These are phyloP conservation scores for Tragelaphus eurycerus DNA, from an alignment of 2,797 vertebrate genomes.

Conservation along the genomic window DNA sequence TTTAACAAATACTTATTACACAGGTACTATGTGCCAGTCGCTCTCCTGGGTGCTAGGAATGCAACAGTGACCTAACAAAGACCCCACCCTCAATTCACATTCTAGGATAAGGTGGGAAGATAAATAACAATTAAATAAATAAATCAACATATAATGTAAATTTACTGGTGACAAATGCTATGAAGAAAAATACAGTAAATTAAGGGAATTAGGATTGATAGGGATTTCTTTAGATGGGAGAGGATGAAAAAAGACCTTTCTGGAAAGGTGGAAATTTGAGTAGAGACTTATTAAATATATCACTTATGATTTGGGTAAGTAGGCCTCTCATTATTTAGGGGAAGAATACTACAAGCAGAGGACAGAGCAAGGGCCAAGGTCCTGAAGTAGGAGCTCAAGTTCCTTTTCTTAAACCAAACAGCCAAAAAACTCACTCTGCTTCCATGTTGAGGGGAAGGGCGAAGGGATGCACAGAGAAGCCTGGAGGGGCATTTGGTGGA, in stretches of 20 bases:
- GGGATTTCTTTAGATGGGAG: neutral
- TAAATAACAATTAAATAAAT: neutral
- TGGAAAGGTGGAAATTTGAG: neutral
- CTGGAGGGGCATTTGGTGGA: neutral
- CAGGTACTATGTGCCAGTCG: neutral
- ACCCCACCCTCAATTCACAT: neutral
- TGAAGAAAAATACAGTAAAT: conserved; percentile 1
- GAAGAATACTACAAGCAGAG: neutral
- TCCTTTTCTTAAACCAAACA: neutral
- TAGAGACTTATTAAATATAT: neutral
- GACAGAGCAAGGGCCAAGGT: neutral
- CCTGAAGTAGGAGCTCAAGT: neutral
- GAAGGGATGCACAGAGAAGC: neutral
- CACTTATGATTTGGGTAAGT: neutral
- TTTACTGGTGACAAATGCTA: neutral
- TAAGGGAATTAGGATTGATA: neutral
- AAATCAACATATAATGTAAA: neutral
- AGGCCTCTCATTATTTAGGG: neutral
- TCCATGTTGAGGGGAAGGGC: neutral
- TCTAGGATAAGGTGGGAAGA: neutral
- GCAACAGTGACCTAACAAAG: neutral
- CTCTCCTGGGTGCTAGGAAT: neutral
- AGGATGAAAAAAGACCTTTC: neutral
- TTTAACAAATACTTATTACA: neutral
- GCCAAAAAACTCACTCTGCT: neutral